Conservation (phyloP, 1,140 invertebrate genomes). For the Pomacea maculata region DNA sequence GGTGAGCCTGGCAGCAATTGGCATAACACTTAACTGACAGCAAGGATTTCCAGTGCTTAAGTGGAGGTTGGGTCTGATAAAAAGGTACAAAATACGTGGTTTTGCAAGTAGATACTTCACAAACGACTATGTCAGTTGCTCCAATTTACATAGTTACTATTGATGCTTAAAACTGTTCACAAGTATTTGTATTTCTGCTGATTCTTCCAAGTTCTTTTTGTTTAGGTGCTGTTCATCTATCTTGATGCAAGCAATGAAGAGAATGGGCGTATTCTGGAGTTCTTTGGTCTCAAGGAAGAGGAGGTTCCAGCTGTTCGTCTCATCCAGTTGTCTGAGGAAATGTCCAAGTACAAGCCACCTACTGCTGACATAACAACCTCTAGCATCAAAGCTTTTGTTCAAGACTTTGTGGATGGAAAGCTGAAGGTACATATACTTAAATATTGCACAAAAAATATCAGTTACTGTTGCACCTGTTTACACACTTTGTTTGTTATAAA, state of each 20-base stretch:
- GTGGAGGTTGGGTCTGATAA: no score
- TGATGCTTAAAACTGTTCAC: no score
- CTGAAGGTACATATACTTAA: conserved; percentile 73
- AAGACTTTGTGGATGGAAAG: conserved; percentile 88
- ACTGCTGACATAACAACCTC: conserved; percentile 79
- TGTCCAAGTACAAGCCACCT: conserved; percentile 97
- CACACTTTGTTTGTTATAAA: not conserved
- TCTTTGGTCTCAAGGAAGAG: conserved; percentile 96
- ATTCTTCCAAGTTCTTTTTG: conserved; percentile 24
- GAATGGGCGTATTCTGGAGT: conserved; percentile 96
- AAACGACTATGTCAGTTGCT: no score
- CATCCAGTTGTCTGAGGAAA: conserved; percentile 95
- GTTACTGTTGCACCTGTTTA: not conserved
- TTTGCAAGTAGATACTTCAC: no score
- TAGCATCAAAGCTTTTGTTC: conserved; percentile 84
- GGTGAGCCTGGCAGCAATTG: no score
- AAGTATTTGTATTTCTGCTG: no score
- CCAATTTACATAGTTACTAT: no score
- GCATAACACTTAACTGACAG: no score
- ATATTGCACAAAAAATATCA: not conserved
- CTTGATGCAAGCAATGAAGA: conserved; percentile 96
- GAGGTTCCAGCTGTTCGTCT: conserved; percentile 92
- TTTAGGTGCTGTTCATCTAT: conserved; percentile 87
- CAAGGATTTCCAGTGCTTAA: no score
- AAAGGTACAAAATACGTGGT: no score